Percentiles rank a stretch among this genome's conserved stretches.
These are phyloP conservation scores for Eristalis intricaria DNA, from an alignment of 2,888 invertebrate genomes.

Conservation along the genomic window DNA sequence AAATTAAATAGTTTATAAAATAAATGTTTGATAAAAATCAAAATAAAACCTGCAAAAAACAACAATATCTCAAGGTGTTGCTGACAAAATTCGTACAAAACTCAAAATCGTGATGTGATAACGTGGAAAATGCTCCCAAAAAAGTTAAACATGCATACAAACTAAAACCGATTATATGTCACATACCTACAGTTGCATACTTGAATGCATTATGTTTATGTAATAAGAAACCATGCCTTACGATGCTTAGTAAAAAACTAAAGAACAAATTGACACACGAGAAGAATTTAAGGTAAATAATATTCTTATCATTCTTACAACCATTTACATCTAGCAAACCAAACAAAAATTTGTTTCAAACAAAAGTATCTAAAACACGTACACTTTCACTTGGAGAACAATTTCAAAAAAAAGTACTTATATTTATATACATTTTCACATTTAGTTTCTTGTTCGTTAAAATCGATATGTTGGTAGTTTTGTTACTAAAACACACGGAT, in stretches of 20 bases:
- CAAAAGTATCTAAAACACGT: slow-evolving; percentile 37
- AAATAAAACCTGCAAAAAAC: too few species aligned
- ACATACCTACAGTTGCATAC: background rate
- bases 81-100: too few species aligned
- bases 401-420: background rate
- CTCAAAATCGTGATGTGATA: too few species aligned
- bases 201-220: background rate
- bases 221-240: slow-evolving; percentile 25
- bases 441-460: background rate
- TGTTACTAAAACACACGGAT: background rate
- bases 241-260: background rate
- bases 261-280: background rate
- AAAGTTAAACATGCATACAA: background rate
- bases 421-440: slow-evolving; percentile 57
- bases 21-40: too few species aligned
- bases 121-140: too few species aligned
- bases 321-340: slow-evolving; percentile 49
- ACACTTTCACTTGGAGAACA: slow-evolving; percentile 50
- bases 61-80: too few species aligned
- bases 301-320: slow-evolving; percentile 52
- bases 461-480: slow-evolving; percentile 48
- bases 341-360: background rate
- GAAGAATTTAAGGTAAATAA: slow-evolving; percentile 4
- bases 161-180: background rate
- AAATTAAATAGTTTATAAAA: too few species aligned